A percentile compares a stretch with the other conserved stretches of the same genome.
phyloP scores from a whole-genome alignment of 1,140 invertebrate species.

The Meloidogyne chitwoodi region DNA sequence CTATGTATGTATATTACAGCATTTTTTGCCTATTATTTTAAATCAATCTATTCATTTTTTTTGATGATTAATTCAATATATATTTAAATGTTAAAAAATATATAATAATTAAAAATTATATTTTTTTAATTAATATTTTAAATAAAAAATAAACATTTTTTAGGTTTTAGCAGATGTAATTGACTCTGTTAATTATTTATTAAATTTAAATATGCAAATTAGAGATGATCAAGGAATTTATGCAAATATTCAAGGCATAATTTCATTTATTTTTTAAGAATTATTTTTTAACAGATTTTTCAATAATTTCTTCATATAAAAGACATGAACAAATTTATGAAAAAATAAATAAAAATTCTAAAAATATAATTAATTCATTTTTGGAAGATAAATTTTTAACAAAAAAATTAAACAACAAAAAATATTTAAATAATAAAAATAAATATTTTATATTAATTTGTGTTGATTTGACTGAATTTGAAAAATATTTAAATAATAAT shows the following conservation, averaged over 20 bases:
- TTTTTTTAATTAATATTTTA: neutral
- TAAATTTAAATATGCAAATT: slow-evolving; percentile 45
- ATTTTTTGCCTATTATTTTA: too few relatives aligned
- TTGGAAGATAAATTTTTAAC: neutral
- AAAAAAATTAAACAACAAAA: neutral
- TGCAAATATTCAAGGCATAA: slow-evolving; percentile 16
- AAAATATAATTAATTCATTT: neutral
- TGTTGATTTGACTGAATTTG: neutral
- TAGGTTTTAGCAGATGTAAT: slow-evolving; percentile 34
- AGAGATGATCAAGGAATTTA: slow-evolving; percentile 38
- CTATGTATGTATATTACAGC: too few relatives aligned
- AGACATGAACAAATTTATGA: slow-evolving; percentile 29
- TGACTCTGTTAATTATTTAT: slow-evolving; percentile 37
- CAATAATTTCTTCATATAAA: slow-evolving; percentile 35
- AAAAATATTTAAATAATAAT: slow-evolving; percentile 1
- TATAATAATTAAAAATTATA: neutral
- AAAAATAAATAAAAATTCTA: slow-evolving; percentile 2
- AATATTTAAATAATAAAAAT: neutral
- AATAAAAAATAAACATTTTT: neutral
- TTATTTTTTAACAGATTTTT: slow-evolving; percentile 19
- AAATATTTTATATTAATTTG: neutral
- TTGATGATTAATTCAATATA: too few relatives aligned
- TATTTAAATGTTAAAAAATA: neutral
- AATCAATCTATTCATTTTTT: too few relatives aligned
- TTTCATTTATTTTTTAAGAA: neutral